These are phyloP conservation scores for Herminia tarsipennalis DNA, from an alignment of 2,888 invertebrate genomes.

Conservation along the genomic window DNA sequence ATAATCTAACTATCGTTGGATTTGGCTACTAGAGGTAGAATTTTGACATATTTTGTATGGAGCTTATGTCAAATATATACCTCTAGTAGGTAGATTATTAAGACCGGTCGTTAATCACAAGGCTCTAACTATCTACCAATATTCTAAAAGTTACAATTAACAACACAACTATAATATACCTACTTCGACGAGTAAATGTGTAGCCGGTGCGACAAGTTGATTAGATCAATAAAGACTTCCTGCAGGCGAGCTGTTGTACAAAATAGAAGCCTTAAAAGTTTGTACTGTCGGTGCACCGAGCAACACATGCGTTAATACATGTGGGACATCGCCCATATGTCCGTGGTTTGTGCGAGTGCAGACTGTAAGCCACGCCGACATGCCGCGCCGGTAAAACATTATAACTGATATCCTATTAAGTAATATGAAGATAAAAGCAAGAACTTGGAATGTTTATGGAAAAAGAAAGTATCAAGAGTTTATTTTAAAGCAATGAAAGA, in stretches of 20 bases:
- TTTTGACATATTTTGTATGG: too few species aligned
- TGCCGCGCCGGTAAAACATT: constrained; percentile 13
- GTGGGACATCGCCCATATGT: constrained; percentile 59
- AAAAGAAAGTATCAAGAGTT: too few species aligned
- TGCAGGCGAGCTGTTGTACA: constrained; percentile 42
- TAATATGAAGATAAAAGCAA: too few species aligned
- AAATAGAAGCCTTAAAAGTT: constrained; percentile 62
- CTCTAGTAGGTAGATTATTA: too few species aligned
- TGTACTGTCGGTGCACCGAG: constrained; percentile 30
- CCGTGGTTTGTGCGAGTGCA: constrained; percentile 36
- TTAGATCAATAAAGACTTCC: constrained; percentile 54
- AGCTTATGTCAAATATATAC: too few species aligned
- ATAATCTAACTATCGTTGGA: too few species aligned
- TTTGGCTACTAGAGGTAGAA: too few species aligned
- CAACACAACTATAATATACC: neutral
- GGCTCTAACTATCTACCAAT: too few species aligned
- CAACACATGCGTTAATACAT: constrained; percentile 52
- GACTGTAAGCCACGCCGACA: constrained; percentile 11
- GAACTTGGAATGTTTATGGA: too few species aligned
- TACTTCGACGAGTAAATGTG: constrained; percentile 5
- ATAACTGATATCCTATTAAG: constrained; percentile 4
- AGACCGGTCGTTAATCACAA: too few species aligned
- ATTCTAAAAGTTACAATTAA: neutral
- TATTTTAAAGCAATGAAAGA: too few species aligned
- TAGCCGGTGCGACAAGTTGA: constrained; percentile 30